phyloP scores from a whole-genome alignment of 2,797 vertebrate genomes.

The Myripristis jacobus region DNA sequence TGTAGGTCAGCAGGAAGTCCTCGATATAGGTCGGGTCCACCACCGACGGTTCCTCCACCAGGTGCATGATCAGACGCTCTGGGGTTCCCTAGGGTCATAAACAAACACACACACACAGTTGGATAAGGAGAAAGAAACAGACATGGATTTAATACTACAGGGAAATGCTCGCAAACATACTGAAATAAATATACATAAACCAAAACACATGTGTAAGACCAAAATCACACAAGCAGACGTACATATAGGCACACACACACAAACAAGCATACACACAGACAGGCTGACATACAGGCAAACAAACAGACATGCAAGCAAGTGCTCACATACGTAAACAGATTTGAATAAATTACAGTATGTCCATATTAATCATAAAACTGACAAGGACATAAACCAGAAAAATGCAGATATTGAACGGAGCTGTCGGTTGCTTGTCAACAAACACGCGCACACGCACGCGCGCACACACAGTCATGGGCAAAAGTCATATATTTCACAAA shows the following conservation, averaged over 20 bases:
- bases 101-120: background rate
- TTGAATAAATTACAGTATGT: conserved; percentile 10
- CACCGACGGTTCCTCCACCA: conserved; percentile 97
- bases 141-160: background rate
- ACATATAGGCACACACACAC: background rate
- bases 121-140: conserved; percentile 6
- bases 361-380: conserved; percentile 10
- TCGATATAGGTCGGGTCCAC: conserved; percentile 98
- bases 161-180: background rate
- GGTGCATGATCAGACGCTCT: conserved; percentile 94
- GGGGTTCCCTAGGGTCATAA: conserved; percentile 89
- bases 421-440: conserved; percentile 37
- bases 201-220: background rate
- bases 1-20: conserved; percentile 95
- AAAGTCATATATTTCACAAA: background rate
- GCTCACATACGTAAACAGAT: background rate
- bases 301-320: conserved; percentile 4
- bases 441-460: conserved; percentile 15
- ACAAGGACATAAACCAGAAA: conserved; percentile 48
- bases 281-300: background rate
- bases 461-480: background rate
- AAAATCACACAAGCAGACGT: background rate
- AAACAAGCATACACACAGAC: background rate
- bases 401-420: conserved; percentile 48
- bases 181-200: background rate